phyloP scores from a whole-genome alignment of 2,888 invertebrate species.

The Himalopsyche japonica region DNA sequence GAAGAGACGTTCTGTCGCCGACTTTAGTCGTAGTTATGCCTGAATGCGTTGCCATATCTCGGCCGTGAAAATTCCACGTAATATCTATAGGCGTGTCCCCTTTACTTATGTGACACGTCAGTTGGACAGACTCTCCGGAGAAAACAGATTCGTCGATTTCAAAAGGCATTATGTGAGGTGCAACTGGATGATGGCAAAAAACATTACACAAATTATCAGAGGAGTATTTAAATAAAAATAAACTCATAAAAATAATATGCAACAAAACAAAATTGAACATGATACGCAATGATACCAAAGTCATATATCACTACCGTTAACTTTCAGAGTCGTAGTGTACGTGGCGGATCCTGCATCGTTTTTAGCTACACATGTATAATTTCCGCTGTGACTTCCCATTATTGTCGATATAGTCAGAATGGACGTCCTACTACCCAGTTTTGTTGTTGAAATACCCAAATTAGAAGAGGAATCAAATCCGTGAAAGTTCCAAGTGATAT shows the following conservation, averaged over 20 bases:
- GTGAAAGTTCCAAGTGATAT: constrained; percentile 74
- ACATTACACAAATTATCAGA: neutral
- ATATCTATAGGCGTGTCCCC: constrained; percentile 77
- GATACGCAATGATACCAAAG: neutral
- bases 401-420: constrained; percentile 63
- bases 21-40: constrained; percentile 66
- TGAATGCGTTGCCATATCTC: constrained; percentile 59
- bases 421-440: constrained; percentile 60
- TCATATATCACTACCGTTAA: constrained; percentile 57
- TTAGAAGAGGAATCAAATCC: constrained; percentile 48
- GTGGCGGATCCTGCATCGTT: constrained; percentile 63
- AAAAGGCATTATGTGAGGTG: constrained; percentile 69
- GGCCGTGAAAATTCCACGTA: constrained; percentile 73
- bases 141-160: constrained; percentile 67
- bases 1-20: constrained; percentile 67
- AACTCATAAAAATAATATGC: constrained; percentile 1
- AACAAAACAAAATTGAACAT: constrained; percentile 6
- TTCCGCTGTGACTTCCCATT: constrained; percentile 64
- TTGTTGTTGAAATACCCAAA: constrained; percentile 59
- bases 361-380: constrained; percentile 66
- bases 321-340: constrained; percentile 61
- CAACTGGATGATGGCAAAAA: constrained; percentile 41
- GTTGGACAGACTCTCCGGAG: constrained; percentile 70
- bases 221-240: constrained; percentile 6
- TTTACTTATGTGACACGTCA: constrained; percentile 70